phyloP scores from a whole-genome alignment of 2,888 invertebrate species.

The Micoletzkya japonica region DNA sequence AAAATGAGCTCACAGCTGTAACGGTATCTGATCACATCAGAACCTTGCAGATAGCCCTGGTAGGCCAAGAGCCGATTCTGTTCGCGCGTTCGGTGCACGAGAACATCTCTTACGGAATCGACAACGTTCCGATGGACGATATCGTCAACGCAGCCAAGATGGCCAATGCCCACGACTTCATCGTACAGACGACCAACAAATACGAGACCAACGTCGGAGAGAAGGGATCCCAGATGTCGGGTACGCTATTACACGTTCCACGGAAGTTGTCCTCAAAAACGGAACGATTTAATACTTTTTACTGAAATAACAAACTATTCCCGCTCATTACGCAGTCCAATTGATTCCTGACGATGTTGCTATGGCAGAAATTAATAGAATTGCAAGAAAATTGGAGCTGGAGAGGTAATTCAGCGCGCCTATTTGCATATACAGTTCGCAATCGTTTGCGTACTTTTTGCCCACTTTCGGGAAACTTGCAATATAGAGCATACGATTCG shows the following conservation, averaged over 20 bases:
- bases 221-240: slow-evolving; percentile 66
- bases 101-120: slow-evolving; percentile 60
- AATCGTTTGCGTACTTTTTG: no score
- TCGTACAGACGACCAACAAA: slow-evolving; percentile 63
- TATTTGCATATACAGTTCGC: no score
- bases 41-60: slow-evolving; percentile 65
- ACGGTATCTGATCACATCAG: background rate
- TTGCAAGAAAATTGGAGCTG: no score
- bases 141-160: slow-evolving; percentile 62
- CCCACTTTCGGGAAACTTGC: no score
- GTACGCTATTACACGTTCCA: slow-evolving; percentile 40
- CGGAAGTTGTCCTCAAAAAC: background rate
- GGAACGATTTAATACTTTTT: background rate
- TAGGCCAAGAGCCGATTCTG: slow-evolving; percentile 67
- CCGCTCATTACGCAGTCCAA: no score
- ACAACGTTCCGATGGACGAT: slow-evolving; percentile 32
- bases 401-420: no score
- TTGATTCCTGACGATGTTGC: no score
- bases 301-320: no score
- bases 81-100: slow-evolving; percentile 65
- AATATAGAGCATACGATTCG: no score
- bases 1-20: background rate
- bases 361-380: no score
- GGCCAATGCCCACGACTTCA: slow-evolving; percentile 67
- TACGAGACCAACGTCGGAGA: slow-evolving; percentile 67